A percentile compares a stretch with the other conserved stretches of the same genome.
Evolutionary conservation across 2,113 vertebrate species (phyloP).

Genomic region (mouse (Mus musculus)): GRCm39 chr2:80290501-80291000

Average conservation of each 20-base stretch:
- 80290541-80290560: too few relatives aligned
- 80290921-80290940: constrained; percentile 54
- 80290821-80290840: constrained; percentile 41
- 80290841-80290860: constrained; percentile 56
- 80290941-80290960: constrained; percentile 1
- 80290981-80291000: neutral
- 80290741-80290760: neutral
- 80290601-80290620: too few relatives aligned
- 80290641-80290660: neutral
- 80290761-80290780: constrained; percentile 15
- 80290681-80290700: neutral
- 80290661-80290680: neutral
- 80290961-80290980: neutral
- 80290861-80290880: neutral
- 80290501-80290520: too few relatives aligned
- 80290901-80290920: constrained; percentile 30
- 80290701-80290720: neutral
- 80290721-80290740: constrained; percentile 34
- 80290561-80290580: too few relatives aligned
- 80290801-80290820: constrained; percentile 28
- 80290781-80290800: neutral
- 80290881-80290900: constrained; percentile 60
- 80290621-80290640: too few relatives aligned
- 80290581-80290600: too few relatives aligned
- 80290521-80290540: too few relatives aligned